phyloP scores from a whole-genome alignment of 2,113 vertebrate genomes.

The Cavia aperea region DNA sequence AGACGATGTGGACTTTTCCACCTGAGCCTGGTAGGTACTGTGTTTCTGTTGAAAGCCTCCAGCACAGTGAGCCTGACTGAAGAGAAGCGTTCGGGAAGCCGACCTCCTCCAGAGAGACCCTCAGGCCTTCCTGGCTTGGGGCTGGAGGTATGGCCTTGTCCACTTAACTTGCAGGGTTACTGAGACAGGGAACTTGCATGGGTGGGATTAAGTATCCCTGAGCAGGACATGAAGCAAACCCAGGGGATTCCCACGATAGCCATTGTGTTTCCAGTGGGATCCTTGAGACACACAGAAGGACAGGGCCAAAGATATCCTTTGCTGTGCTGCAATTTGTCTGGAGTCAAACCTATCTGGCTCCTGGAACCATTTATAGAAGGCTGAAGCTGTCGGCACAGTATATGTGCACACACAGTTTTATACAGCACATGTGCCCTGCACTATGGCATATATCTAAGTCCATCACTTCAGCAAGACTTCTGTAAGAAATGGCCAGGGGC shows the following conservation, averaged over 20 bases:
- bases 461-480: not conserved
- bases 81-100: not conserved
- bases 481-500: not conserved
- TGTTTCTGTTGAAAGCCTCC: not conserved
- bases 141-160: rapidly evolving
- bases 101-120: rapidly evolving
- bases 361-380: not conserved
- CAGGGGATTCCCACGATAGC: not conserved
- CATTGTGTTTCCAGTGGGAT: rapidly evolving
- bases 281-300: not conserved
- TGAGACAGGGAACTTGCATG: rapidly evolving
- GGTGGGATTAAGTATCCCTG: rapidly evolving
- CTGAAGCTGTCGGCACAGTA: not conserved
- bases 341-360: not conserved
- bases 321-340: not conserved
- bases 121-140: not conserved
- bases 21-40: too few relatives aligned
- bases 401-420: not conserved
- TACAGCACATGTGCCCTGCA: not conserved
- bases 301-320: not conserved
- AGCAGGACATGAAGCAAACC: rapidly evolving
- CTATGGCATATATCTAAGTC: not conserved
- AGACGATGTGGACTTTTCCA: not conserved
- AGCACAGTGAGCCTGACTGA: not conserved
- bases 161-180: not conserved